Evolutionary conservation across 2,888 invertebrate species (phyloP), one percentile per base, ranked within the genome.

Genomic region (Agonopterix arenella): DNA sequence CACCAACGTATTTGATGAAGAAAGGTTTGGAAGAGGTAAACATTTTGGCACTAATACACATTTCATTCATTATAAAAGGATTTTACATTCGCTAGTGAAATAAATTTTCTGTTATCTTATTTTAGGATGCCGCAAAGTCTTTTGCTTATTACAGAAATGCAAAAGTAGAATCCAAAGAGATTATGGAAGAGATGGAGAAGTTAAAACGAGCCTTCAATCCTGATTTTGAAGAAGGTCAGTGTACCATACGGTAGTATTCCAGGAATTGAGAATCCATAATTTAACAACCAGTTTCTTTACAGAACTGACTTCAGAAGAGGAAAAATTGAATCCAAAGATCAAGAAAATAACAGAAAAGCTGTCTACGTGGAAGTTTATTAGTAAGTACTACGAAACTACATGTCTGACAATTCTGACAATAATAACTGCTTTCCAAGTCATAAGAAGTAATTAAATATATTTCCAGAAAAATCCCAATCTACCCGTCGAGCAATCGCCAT

Each of bases 51-150:
- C 28, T 28, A 28, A 28, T 5, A 28, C 28, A 28, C 28, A 28
- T 28, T 28, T 28, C 3, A 18, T 18, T 2, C 18, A 28, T 28
- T 28, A 4, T 28, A 7, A 7, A 28, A 28, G 28, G 1, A 28
- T 1, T 28, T 28, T 28, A 28, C 5, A 5, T 40, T n/a, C n/a
- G 40, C 1, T 40, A 40, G 4, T 40, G 38, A 10, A 3, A 18
- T 18, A 4, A 1, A 1, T 28, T 28, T 28, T 28, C 28, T 28
- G 28, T 28, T 28, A 28, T 28, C 28, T 28, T 28, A 28, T 28
- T 62, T 11, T 48, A 84, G 83, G 83, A 82, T 51, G 83, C 83
- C 3, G 73, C 68, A 61, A 68, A 73, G 52, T 62, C 81, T 0
- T 64, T 80, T 55, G 63, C 80, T 0, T 80, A 79, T 54, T 81